phyloP scores from a whole-genome alignment of 1,140 invertebrate species.

The Conus ventricosus region DNA sequence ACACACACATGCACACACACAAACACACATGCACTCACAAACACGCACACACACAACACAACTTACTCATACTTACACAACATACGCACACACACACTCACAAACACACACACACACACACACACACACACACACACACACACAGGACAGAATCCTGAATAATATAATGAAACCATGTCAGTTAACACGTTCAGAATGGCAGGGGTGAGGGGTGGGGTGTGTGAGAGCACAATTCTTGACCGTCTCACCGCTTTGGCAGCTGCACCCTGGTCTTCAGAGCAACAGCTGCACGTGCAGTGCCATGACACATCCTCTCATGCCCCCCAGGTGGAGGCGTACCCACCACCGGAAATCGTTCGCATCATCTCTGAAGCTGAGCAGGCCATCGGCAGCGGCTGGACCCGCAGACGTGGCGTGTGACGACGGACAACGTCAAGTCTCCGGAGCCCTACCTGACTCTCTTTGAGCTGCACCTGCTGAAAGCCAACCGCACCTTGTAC shows the following conservation, averaged over 20 bases:
- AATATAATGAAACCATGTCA: too few species aligned
- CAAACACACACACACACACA: background rate
- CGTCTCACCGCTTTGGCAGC: too few species aligned
- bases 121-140: background rate
- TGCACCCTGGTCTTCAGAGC: too few species aligned
- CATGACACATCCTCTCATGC: too few species aligned
- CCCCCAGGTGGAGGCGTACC: conserved; percentile 14
- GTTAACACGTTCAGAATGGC: too few species aligned
- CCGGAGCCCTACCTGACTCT: background rate
- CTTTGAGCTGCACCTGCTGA: background rate
- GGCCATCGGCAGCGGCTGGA: background rate
- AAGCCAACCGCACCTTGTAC: background rate
- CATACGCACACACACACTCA: background rate
- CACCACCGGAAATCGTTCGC: background rate
- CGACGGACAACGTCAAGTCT: background rate
- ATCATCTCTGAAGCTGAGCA: background rate
- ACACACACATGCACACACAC: background rate
- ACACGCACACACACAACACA: background rate
- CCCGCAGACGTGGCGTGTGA: background rate
- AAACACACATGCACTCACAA: background rate
- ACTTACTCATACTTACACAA: background rate
- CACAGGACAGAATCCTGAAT: too few species aligned
- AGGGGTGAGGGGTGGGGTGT: too few species aligned
- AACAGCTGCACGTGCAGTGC: too few species aligned
- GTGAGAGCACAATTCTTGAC: too few species aligned